These are phyloP conservation scores for Diuraphis noxia DNA, from an alignment of 1,140 invertebrate genomes.

Conservation along the genomic window DNA sequence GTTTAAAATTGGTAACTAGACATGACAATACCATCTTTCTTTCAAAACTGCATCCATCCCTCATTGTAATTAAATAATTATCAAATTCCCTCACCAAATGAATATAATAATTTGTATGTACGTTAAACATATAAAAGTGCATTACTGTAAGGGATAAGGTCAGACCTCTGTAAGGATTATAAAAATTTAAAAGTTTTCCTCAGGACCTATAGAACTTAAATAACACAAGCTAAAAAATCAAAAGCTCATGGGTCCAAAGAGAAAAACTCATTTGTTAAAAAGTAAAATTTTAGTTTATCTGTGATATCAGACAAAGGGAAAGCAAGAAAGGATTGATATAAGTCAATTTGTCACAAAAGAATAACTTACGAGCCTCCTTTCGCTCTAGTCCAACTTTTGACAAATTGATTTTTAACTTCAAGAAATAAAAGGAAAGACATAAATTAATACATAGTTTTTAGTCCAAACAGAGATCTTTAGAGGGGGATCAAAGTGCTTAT, in stretches of 20 bases:
- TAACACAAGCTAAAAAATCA: conserved; percentile 42
- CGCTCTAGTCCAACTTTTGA: conserved; percentile 52
- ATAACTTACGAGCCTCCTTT: conserved; percentile 53
- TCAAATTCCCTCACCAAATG: background rate
- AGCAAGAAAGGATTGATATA: background rate
- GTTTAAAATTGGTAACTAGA: conserved; percentile 15
- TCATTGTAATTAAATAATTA: background rate
- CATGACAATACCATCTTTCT: background rate
- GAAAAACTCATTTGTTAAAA: conserved; percentile 29
- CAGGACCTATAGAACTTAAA: conserved; percentile 45
- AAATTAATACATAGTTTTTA: background rate
- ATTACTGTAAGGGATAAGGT: background rate
- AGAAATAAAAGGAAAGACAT: background rate
- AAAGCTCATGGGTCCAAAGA: conserved; percentile 46
- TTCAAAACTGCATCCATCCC: background rate
- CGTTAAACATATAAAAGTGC: background rate
- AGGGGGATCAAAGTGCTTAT: background rate
- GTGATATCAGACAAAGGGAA: too few relatives aligned
- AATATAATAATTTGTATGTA: background rate
- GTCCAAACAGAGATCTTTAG: conserved; percentile 28
- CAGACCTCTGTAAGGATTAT: conserved; percentile 19
- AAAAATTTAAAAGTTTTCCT: background rate
- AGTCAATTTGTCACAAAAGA: conserved; percentile 40
- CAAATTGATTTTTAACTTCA: conserved; percentile 9
- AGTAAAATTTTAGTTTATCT: too few relatives aligned